Conservation (phyloP, 2,113 vertebrate species). For the Sylvia atricapilla region DNA sequence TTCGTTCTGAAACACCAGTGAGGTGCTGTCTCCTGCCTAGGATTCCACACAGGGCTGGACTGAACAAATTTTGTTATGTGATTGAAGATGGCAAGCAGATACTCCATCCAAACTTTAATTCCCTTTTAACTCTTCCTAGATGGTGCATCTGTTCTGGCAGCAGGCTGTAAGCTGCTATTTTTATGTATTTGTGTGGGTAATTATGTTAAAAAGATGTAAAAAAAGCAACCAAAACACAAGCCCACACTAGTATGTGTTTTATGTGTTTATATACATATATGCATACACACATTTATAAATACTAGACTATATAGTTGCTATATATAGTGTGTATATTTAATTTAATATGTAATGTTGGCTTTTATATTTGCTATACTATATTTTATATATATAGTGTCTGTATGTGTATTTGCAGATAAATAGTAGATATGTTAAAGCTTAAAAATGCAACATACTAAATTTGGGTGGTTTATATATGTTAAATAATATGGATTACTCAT, state of each 20-base stretch:
- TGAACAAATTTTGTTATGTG: neutral
- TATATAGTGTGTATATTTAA: neutral
- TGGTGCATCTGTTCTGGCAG: neutral
- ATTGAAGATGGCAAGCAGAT: neutral
- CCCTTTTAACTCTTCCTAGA: neutral
- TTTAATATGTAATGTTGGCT: neutral
- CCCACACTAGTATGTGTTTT: neutral
- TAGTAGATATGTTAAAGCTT: neutral
- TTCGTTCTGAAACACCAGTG: neutral
- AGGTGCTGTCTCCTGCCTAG: neutral
- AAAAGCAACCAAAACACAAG: neutral
- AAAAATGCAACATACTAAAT: neutral
- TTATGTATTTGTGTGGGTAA: neutral
- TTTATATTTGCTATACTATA: neutral
- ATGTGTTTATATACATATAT: neutral
- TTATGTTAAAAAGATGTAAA: neutral
- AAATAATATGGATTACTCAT: neutral
- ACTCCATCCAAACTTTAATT: neutral
- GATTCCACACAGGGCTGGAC: neutral
- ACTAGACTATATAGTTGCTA: neutral
- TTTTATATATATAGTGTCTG: neutral
- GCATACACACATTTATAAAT: neutral
- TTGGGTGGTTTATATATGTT: neutral
- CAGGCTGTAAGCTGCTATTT: neutral
- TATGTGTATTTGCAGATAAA: neutral